Base-by-base conservation (phyloP, 2,888 invertebrate species). In the Cepaea hortensis region DNA sequence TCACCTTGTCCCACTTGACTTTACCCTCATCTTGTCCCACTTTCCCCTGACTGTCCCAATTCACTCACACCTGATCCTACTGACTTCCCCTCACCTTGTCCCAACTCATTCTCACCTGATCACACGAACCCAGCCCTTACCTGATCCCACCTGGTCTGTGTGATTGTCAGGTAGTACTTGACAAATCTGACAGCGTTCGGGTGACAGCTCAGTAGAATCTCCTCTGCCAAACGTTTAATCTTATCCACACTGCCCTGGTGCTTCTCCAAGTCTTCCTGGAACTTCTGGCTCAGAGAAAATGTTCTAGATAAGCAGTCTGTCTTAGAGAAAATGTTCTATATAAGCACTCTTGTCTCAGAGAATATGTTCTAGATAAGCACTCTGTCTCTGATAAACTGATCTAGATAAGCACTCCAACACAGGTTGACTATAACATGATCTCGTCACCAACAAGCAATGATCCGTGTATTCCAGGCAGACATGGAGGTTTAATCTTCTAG, bases 111-210 rank as follows among this genome's bases (percentile, higher is more conserved):
- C 55, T 55, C 55, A 55, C 55, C 55, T 55, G 55, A 11, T 55
- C 55, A 0, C 55, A 55, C 55, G 0, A 11, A 55, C 46, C 50
- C 7, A n/a, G 50, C 72, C 77, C 87, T 70, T 86, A 93, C 93
- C 92, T 94, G 94, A 85, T 94, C 94, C 94, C 94, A 94, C 85
- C 94, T 85, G 0, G 94, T 94, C 88, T 94, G 93, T 75, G 94
- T 94, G 82, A 94, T 94, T 7, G 94, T 94, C 82, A 94, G 92
- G 91, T 94, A 94, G 89, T 94, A 94, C 88, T 94, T 94, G 86
- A 94, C 94, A 88, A 94, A 94, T 90, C 94, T 89, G 68, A 94
- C 90, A 23, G 94, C 94, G 86, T 94, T 94, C 3, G 94, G 94
- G 88, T 94, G 94, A 90, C 94, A 94, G 85, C 92, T 92, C 83